Evolutionary conservation across 1,140 invertebrate genomes (phyloP).

Genomic region (Trinorchestia longiramus): DNA sequence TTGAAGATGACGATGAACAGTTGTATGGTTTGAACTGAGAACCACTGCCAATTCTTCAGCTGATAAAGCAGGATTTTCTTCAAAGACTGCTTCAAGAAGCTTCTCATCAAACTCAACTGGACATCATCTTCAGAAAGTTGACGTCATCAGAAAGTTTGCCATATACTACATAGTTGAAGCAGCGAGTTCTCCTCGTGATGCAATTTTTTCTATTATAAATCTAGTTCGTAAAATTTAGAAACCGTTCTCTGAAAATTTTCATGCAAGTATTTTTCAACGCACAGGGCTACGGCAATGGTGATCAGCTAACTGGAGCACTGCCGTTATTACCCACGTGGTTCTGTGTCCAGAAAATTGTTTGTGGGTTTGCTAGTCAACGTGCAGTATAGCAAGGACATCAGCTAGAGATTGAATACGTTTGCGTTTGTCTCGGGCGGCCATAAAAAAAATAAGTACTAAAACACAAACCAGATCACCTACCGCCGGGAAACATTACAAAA

Average conservation of each 20-base stretch:
- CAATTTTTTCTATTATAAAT: background rate
- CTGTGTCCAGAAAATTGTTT: no score
- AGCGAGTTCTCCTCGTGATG: background rate
- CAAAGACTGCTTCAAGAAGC: no score
- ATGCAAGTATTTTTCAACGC: background rate
- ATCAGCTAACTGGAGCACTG: background rate
- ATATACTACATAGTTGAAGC: no score
- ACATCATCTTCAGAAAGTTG: no score
- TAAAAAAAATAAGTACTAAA: no score
- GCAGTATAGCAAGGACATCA: background rate
- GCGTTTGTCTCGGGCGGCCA: background rate
- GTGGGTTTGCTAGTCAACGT: background rate
- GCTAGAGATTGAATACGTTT: background rate
- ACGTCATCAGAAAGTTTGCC: no score
- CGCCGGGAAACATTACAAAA: background rate
- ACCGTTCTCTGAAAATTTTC: background rate
- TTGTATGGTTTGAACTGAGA: no score
- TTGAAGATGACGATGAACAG: no score
- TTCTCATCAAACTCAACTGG: no score
- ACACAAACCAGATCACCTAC: background rate
- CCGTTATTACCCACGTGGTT: background rate
- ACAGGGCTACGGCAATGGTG: background rate
- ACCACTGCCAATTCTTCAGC: no score
- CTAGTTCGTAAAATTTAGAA: background rate
- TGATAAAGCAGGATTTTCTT: no score